These are phyloP conservation scores for Ictalurus furcatus DNA, from an alignment of 2,113 vertebrate species.

Conservation along the genomic window DNA sequence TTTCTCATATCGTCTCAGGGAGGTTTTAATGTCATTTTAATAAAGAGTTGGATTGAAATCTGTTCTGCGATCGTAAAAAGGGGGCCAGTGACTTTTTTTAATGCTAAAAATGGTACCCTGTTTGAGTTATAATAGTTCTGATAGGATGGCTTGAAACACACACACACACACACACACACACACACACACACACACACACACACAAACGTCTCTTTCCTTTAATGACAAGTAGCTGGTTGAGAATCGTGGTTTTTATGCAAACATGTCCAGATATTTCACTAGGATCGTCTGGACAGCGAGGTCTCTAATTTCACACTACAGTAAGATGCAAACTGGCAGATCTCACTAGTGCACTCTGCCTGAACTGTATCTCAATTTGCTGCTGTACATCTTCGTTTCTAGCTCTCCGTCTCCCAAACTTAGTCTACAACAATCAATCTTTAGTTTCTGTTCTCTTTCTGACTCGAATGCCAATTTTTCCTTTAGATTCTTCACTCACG, in stretches of 20 bases:
- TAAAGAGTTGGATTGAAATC: background rate
- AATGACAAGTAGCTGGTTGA: background rate
- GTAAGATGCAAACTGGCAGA: constrained; percentile 32
- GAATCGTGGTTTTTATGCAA: constrained; percentile 34
- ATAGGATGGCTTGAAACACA: no score
- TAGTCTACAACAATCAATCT: constrained; percentile 48
- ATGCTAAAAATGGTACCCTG: background rate
- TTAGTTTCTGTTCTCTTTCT: background rate
- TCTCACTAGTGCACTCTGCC: constrained; percentile 42
- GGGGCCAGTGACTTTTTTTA: background rate
- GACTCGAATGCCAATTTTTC: constrained; percentile 33
- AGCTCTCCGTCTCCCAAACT: constrained; percentile 34
- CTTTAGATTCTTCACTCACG: constrained; percentile 50
- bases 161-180: background rate
- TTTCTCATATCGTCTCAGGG: no score
- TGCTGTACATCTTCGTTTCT: constrained; percentile 14
- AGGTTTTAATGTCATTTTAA: no score
- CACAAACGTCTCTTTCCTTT: background rate
- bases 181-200: background rate
- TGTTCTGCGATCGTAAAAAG: background rate
- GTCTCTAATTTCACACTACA: constrained; percentile 53
- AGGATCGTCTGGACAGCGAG: constrained; percentile 33
- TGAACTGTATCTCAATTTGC: constrained; percentile 58
- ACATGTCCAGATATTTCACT: constrained; percentile 42
- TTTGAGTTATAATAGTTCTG: background rate